Conservation (phyloP, 1,140 invertebrate species). For the Macrobrachium rosenbergii region DNA sequence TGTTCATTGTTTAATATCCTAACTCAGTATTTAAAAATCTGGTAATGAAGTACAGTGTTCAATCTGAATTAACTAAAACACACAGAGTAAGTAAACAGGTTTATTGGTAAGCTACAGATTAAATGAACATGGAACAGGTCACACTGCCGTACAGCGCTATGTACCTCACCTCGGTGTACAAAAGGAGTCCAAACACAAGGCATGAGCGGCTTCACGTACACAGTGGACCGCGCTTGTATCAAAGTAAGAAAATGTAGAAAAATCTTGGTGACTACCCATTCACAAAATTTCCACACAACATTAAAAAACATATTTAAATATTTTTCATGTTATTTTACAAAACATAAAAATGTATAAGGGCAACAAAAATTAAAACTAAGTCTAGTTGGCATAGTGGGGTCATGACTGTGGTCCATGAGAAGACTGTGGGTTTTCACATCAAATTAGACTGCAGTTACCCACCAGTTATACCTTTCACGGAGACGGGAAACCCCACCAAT, state of each 20-base stretch:
- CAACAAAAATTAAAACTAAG: constrained; percentile 63
- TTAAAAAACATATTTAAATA: constrained; percentile 63
- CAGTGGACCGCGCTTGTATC: constrained; percentile 62
- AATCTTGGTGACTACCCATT: constrained; percentile 64
- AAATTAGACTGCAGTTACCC: background rate
- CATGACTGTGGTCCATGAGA: constrained; percentile 32
- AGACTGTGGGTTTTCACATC: background rate
- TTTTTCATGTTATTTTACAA: constrained; percentile 64
- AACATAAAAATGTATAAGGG: constrained; percentile 64
- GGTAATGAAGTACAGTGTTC: no score
- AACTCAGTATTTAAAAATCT: no score
- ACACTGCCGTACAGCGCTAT: constrained; percentile 56
- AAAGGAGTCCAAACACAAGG: constrained; percentile 63
- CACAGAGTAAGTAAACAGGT: constrained; percentile 58
- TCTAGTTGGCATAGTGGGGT: constrained; percentile 50
- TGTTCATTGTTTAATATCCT: no score
- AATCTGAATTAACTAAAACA: background rate
- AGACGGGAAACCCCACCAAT: constrained; percentile 42
- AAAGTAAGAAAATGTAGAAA: constrained; percentile 64
- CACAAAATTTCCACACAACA: constrained; percentile 63
- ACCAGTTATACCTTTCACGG: constrained; percentile 21
- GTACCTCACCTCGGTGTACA: constrained; percentile 60
- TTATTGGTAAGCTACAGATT: constrained; percentile 63
- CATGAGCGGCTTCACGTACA: constrained; percentile 52
- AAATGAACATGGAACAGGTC: constrained; percentile 63